These are phyloP conservation scores for Lithophane semibrunnea DNA, from an alignment of 2,888 invertebrate species.

Conservation along the genomic window DNA sequence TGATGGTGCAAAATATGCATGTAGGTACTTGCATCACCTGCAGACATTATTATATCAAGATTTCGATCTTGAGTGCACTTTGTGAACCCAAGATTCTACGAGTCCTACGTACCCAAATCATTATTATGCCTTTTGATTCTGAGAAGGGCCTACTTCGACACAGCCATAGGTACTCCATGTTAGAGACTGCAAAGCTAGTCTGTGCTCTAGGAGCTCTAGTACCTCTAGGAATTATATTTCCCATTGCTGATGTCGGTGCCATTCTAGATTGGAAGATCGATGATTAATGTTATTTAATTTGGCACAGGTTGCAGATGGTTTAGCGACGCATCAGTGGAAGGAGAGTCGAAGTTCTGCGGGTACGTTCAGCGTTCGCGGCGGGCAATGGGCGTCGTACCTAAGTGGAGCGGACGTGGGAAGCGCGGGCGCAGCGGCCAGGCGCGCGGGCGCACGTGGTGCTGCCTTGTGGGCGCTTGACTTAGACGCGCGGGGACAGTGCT, in stretches of 20 bases:
- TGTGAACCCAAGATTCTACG: neutral
- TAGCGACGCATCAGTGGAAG: conserved; percentile 91
- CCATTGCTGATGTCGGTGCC: neutral
- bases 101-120: conserved; percentile 5
- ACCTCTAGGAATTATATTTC: neutral
- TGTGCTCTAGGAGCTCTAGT: neutral
- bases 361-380: conserved; percentile 93
- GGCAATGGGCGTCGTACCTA: conserved; percentile 95
- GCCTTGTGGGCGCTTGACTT: conserved; percentile 95
- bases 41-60: neutral
- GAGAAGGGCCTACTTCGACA: neutral
- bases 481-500: conserved; percentile 94
- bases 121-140: neutral
- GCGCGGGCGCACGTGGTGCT: conserved; percentile 92
- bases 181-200: neutral
- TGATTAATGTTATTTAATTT: conserved; percentile 14
- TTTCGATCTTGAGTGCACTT: neutral
- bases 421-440: conserved; percentile 91
- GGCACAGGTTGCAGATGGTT: conserved; percentile 90
- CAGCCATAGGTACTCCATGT: neutral
- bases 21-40: neutral
- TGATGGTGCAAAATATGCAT: neutral
- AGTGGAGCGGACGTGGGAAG: conserved; percentile 92
- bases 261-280: neutral
- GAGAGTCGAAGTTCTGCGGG: conserved; percentile 91